phyloP scores from a whole-genome alignment of 2,888 invertebrate genomes.

The Rotaria socialis region DNA sequence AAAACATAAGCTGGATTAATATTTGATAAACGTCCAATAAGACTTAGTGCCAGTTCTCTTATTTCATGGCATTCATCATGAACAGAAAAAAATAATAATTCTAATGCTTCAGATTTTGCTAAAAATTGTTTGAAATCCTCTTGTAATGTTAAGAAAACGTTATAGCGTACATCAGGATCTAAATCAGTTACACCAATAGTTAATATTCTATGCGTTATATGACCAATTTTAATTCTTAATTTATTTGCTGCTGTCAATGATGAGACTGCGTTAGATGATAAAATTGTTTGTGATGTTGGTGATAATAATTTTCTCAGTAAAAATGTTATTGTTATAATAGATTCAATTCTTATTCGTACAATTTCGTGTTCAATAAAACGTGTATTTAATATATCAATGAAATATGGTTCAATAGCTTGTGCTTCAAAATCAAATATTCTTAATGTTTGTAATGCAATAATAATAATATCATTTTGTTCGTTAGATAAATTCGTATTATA shows the following conservation, averaged over 20 bases:
- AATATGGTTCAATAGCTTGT: conserved; percentile 19
- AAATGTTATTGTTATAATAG: conserved; percentile 6
- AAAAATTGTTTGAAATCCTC: conserved; percentile 83
- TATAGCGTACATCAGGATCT: conserved; percentile 78
- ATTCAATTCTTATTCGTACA: neutral
- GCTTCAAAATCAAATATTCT: conserved; percentile 31
- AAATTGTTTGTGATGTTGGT: neutral
- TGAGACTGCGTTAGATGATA: neutral
- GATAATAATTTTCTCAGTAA: conserved; percentile 23
- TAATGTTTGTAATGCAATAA: conserved; percentile 27
- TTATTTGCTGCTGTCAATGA: conserved; percentile 1
- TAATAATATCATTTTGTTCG: conserved; percentile 5
- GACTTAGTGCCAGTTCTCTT: conserved; percentile 84
- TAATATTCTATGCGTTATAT: neutral
- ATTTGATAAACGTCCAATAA: conserved; percentile 81
- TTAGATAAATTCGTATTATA: neutral
- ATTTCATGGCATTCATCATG: conserved; percentile 96
- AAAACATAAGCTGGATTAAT: conserved; percentile 97
- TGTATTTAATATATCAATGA: neutral
- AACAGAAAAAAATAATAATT: conserved; percentile 83
- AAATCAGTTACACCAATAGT: conserved; percentile 42
- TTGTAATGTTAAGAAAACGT: conserved; percentile 77
- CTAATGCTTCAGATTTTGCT: conserved; percentile 90
- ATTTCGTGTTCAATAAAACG: conserved; percentile 21
- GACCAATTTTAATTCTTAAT: conserved; percentile 10